These are phyloP conservation scores for Alectoris magna DNA, from an alignment of 2,797 vertebrate species.

Conservation along the genomic window DNA sequence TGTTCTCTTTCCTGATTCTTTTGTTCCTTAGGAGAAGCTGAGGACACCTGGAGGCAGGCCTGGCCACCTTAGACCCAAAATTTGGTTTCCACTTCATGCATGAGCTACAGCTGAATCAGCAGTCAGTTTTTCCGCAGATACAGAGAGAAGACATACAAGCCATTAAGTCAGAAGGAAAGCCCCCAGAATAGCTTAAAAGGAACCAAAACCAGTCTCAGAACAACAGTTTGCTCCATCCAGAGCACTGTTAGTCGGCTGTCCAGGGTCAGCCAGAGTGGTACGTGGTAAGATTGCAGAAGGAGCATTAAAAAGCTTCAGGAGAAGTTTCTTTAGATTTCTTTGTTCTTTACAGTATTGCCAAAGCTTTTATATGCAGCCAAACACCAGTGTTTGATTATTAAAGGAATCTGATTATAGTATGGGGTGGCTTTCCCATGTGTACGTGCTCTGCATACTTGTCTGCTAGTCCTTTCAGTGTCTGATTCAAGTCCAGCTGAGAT, in stretches of 20 bases:
- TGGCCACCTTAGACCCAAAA: neutral
- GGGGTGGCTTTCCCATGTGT: neutral
- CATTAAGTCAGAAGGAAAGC: conserved; percentile 8
- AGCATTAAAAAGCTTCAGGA: neutral
- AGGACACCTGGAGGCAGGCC: neutral
- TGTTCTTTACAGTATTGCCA: neutral
- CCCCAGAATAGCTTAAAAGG: neutral
- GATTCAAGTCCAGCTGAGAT: neutral
- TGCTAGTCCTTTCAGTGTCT: neutral
- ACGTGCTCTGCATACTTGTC: neutral
- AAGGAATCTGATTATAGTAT: neutral
- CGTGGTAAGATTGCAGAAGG: neutral
- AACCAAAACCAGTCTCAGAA: conserved; percentile 1
- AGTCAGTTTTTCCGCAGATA: conserved; percentile 4
- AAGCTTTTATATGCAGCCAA: neutral
- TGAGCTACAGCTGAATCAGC: conserved; percentile 30
- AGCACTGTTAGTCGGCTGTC: neutral
- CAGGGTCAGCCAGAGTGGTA: rapidly evolving
- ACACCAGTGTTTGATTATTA: neutral
- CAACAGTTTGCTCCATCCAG: neutral
- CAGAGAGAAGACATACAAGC: neutral
- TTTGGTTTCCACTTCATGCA: neutral
- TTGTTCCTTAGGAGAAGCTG: conserved; percentile 16
- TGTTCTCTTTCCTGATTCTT: neutral
- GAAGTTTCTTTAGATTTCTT: neutral